phyloP scores from a whole-genome alignment of 1,140 invertebrate species.

The Musca domestica region DNA sequence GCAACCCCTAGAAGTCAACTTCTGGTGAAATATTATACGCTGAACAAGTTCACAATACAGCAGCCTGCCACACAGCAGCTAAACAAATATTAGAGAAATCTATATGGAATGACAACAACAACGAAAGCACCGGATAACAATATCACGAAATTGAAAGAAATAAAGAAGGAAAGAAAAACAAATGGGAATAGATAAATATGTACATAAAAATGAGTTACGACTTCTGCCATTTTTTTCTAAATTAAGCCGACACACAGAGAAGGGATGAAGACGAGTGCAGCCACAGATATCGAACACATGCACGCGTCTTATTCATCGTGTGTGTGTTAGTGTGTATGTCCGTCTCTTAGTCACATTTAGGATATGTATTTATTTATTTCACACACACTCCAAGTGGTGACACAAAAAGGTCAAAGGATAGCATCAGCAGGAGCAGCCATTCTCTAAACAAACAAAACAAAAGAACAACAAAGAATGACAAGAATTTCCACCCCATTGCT shows the following conservation, averaged over 20 bases:
- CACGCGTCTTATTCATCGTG: no score
- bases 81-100: not conserved
- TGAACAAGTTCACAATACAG: not conserved
- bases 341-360: not conserved
- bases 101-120: not conserved
- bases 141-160: slow-evolving; percentile 18
- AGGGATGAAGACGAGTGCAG: no score
- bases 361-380: not conserved
- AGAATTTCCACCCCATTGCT: slow-evolving; percentile 39
- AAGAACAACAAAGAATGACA: slow-evolving; percentile 8
- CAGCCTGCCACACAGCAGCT: not conserved
- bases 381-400: slow-evolving; percentile 30
- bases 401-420: slow-evolving; percentile 46
- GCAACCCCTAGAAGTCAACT: slow-evolving; percentile 39
- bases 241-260: slow-evolving; percentile 11
- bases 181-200: slow-evolving; percentile 38
- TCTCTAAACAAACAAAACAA: not conserved
- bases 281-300: not conserved
- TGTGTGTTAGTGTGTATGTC: not conserved
- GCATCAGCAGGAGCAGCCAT: slow-evolving; percentile 17
- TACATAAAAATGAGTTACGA: slow-evolving; percentile 54
- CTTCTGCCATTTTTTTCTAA: slow-evolving; percentile 47
- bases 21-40: slow-evolving; percentile 11
- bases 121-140: not conserved
- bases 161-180: slow-evolving; percentile 22